Evolutionary conservation across 2,888 invertebrate species (phyloP).

Genomic region (Conistra vaccinii): DNA sequence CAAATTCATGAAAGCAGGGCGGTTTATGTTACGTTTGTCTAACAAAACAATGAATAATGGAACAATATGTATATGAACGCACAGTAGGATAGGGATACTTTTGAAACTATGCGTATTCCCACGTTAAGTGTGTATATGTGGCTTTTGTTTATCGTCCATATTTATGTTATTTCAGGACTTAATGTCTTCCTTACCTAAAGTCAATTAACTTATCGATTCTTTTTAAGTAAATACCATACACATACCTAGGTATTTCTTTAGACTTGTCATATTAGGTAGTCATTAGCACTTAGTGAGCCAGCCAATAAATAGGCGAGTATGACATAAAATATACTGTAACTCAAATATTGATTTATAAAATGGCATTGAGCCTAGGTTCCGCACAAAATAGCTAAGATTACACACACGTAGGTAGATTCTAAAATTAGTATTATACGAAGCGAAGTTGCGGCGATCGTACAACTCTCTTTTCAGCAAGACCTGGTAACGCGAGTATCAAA

Average conservation of each 20-base stretch:
- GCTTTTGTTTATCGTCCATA: slow-evolving; percentile 44
- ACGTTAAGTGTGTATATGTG: background rate
- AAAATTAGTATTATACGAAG: slow-evolving; percentile 52
- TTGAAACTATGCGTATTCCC: slow-evolving; percentile 3
- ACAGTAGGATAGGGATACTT: background rate
- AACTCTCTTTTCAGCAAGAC: slow-evolving; percentile 39
- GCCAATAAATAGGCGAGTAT: background rate
- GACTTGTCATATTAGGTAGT: background rate
- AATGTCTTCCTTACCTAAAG: background rate
- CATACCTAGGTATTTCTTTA: background rate
- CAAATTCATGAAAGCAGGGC: slow-evolving; percentile 29
- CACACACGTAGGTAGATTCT: slow-evolving; percentile 35
- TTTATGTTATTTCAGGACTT: slow-evolving; percentile 8
- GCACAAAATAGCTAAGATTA: slow-evolving; percentile 30
- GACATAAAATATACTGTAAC: slow-evolving; percentile 31
- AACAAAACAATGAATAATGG: slow-evolving; percentile 64
- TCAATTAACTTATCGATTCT: background rate
- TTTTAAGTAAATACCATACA: background rate
- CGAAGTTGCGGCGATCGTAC: slow-evolving; percentile 37
- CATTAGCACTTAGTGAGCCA: background rate
- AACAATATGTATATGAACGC: slow-evolving; percentile 12
- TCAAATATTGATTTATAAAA: slow-evolving; percentile 39
- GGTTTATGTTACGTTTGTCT: slow-evolving; percentile 23
- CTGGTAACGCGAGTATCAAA: slow-evolving; percentile 29
- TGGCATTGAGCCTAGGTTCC: slow-evolving; percentile 34